Conservation (phyloP, 2,888 invertebrate genomes). For the Drosophila nigritarsus region DNA sequence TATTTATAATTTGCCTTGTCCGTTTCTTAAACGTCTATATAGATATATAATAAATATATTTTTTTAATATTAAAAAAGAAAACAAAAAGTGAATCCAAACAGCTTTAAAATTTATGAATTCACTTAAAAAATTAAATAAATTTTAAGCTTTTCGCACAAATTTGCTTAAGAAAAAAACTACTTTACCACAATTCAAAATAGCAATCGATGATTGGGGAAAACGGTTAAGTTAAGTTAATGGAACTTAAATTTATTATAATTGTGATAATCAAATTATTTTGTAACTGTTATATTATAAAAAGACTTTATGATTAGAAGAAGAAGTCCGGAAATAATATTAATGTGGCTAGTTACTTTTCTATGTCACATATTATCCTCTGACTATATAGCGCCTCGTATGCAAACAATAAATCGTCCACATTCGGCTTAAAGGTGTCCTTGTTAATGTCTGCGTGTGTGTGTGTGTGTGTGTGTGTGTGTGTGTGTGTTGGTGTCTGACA, state of each 20-base stretch:
- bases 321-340: neutral
- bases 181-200: neutral
- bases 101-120: neutral
- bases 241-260: neutral
- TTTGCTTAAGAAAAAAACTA: neutral
- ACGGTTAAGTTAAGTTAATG: neutral
- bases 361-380: neutral
- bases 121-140: neutral
- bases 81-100: neutral
- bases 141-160: neutral
- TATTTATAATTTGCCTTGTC: too few relatives aligned
- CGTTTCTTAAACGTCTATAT: too few relatives aligned
- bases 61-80: neutral
- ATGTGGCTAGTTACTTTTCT: neutral
- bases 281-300: neutral
- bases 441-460: slow-evolving; percentile 1
- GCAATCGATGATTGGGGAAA: neutral
- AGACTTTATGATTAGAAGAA: neutral
- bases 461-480: slow-evolving; percentile 5
- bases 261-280: neutral
- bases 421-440: slow-evolving; percentile 44
- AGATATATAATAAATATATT: neutral
- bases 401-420: slow-evolving; percentile 58
- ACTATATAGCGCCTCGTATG: slow-evolving; percentile 33
- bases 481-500: slow-evolving; percentile 21